Conservation (phyloP, 1,140 invertebrate species). For the Drosophila rhopaloa region DNA sequence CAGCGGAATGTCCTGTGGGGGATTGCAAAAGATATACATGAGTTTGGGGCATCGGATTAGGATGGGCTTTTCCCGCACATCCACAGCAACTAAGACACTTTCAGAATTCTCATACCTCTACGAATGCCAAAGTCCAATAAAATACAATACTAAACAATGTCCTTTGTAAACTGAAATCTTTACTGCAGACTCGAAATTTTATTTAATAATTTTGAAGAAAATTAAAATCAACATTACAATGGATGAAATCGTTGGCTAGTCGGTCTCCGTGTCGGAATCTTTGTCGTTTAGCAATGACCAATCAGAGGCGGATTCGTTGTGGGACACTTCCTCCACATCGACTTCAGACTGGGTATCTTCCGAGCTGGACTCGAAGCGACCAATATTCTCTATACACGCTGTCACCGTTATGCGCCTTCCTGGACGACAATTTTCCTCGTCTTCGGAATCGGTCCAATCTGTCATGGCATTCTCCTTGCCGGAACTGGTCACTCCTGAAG, state of each 20-base stretch:
- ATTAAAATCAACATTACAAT: neutral
- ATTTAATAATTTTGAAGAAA: neutral
- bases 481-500: too few relatives aligned
- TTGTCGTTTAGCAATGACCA: neutral
- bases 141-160: too few relatives aligned
- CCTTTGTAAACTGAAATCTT: too few relatives aligned
- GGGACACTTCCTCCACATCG: neutral
- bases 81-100: too few relatives aligned
- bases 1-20: constrained; percentile 87
- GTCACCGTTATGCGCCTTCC: too few relatives aligned
- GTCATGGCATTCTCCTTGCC: neutral
- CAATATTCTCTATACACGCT: too few relatives aligned
- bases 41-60: neutral
- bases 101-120: too few relatives aligned
- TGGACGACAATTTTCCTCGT: neutral
- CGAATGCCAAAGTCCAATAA: too few relatives aligned
- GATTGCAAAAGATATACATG: neutral
- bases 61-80: too few relatives aligned
- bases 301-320: neutral
- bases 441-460: neutral
- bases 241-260: neutral
- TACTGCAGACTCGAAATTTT: neutral
- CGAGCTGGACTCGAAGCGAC: too few relatives aligned
- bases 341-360: too few relatives aligned
- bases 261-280: neutral